These are phyloP conservation scores for Platorchestia sp. DNA, from an alignment of 1,140 invertebrate species.

Conservation along the genomic window DNA sequence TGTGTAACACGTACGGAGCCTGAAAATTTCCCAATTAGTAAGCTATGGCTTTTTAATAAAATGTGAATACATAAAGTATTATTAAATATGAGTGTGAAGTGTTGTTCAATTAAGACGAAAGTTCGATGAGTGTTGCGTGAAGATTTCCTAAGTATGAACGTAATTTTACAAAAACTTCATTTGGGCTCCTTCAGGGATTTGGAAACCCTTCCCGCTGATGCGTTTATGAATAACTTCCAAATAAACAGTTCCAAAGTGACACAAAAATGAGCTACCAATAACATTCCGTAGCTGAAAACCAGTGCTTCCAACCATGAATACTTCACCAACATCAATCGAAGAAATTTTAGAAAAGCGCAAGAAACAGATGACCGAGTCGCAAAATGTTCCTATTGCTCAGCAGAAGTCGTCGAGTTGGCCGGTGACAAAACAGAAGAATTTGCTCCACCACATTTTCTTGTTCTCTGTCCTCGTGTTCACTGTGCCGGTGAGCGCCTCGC, in stretches of 20 bases:
- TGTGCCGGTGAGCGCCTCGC: not conserved
- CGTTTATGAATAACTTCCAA: not conserved
- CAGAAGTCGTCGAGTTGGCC: not conserved
- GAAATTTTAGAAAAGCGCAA: not conserved
- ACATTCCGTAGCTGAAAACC: not conserved
- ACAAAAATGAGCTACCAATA: not conserved
- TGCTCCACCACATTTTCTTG: not conserved
- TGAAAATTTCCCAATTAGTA: too few species aligned
- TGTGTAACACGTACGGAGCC: too few species aligned
- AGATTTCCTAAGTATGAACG: not conserved
- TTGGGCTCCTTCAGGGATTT: not conserved
- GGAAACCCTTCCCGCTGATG: not conserved
- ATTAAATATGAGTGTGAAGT: not conserved
- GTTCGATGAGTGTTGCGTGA: not conserved
- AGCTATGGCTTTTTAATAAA: not conserved
- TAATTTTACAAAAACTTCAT: not conserved
- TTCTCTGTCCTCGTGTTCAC: not conserved
- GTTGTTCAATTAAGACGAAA: not conserved
- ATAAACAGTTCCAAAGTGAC: not conserved
- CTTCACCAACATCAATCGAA: not conserved
- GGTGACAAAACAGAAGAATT: not conserved
- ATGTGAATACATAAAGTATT: not conserved
- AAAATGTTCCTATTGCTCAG: not conserved
- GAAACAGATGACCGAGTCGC: not conserved
- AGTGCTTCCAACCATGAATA: not conserved